Percentiles rank a stretch among this genome's conserved stretches.
phyloP scores from a whole-genome alignment of 2,113 vertebrate genomes.

The Monarcha castaneiventris region DNA sequence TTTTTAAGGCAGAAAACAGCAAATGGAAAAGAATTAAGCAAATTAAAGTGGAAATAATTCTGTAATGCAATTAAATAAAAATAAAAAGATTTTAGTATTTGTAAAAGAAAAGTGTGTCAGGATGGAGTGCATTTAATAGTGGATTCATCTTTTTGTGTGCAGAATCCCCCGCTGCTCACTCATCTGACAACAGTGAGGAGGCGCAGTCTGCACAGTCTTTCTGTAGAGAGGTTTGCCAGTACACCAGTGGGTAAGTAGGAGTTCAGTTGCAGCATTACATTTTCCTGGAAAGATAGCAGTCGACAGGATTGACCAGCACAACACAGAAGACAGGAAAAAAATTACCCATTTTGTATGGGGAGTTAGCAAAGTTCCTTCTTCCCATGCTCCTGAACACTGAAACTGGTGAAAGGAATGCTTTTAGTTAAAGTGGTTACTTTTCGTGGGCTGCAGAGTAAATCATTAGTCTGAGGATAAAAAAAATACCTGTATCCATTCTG shows the following conservation, averaged over 20 bases:
- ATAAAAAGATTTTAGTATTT: background rate
- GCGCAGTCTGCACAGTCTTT: constrained; percentile 79
- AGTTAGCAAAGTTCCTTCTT: background rate
- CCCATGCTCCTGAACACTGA: background rate
- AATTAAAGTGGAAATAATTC: background rate
- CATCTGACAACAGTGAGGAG: constrained; percentile 82
- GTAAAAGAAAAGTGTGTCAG: background rate
- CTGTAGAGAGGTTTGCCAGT: constrained; percentile 76
- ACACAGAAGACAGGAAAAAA: background rate
- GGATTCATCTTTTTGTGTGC: constrained; percentile 11
- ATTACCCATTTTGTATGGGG: background rate
- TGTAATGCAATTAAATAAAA: background rate
- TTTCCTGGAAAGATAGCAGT: background rate
- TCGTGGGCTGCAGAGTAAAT: background rate
- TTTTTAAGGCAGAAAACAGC: background rate
- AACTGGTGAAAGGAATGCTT: background rate
- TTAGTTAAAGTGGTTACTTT: background rate
- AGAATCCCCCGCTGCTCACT: constrained; percentile 73
- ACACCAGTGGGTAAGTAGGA: constrained; percentile 79
- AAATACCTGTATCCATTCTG: background rate
- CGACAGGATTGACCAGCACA: background rate
- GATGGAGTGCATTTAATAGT: background rate
- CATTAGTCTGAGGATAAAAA: background rate
- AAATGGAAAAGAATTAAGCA: background rate
- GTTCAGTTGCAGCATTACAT: accelerated